Base-by-base conservation (phyloP, 1,140 invertebrate species). In the Papilio helenus region DNA sequence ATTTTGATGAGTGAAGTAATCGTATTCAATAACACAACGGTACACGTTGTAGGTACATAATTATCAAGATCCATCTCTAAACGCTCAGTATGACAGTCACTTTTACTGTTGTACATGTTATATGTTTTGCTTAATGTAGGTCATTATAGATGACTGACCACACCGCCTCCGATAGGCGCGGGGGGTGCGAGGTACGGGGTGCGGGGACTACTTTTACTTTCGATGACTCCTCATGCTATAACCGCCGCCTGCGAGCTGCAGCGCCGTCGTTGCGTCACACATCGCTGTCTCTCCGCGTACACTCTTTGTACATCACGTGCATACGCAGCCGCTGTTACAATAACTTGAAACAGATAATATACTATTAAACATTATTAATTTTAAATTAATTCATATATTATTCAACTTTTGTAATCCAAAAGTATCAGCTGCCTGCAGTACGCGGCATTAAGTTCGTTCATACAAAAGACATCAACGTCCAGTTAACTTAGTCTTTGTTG, bases 401-500 rank as follows among this genome's bases (percentile, higher is more conserved):
- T 14, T 14, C 44, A 46, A 14, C 14, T 46, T 46, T 2, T 12
- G 44, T 46, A 46, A 46, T 12, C 2, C 3, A 46, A 46, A 14
- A 46, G 14, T 46, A 16, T 46, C 10, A 46, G 44, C n/a, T 9
- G 1, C 20, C n/a, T 20, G 20, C 8, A 58, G 5, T 20, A 8
- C 4, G 12, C 10, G 20, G 1, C 23, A 26, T 12, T 29, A 16
- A 29, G 14, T 3, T 26, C 26, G 10, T 5, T 29, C 61, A 68
- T 68, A 68, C 14, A 68, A 68, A 34, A 68, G 61, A 68, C 61
- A 68, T 68, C 61, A 68, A 68, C 61, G 61, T 5, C 61, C 23
- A 29, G 23, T 29, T 26, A 34, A 39, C 34, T 39, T 39, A 8
- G 34, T 8, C 61, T 29, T 16, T 29, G 29, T 68, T 68, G 10